Percentiles rank a stretch among this genome's conserved stretches.
phyloP scores from a whole-genome alignment of 2,113 vertebrate species.

The Hippoglossus stenolepis region DNA sequence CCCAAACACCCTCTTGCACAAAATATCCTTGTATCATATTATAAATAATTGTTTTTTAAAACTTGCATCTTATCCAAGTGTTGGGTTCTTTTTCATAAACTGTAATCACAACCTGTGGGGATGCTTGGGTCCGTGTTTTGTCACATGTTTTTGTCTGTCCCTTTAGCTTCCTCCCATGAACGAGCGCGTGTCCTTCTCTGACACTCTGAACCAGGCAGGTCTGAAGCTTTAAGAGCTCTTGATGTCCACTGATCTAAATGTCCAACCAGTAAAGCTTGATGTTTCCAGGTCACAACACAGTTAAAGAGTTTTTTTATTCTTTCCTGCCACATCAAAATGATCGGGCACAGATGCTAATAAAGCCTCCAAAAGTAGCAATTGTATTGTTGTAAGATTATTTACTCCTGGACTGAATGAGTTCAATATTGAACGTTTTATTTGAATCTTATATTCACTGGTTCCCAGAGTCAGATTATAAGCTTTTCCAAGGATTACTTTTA shows the following conservation, averaged over 20 bases:
- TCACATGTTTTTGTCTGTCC: not conserved
- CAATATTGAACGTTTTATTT: constrained; percentile 31
- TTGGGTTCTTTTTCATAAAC: constrained; percentile 42
- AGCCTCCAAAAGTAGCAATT: constrained; percentile 20
- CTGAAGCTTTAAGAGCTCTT: constrained; percentile 24
- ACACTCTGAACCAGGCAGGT: not conserved
- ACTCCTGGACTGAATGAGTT: constrained; percentile 8
- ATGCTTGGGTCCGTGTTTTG: constrained; percentile 11
- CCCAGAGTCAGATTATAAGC: not conserved
- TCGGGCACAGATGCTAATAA: constrained; percentile 13
- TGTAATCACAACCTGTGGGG: constrained; percentile 6
- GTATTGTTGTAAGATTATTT: not conserved
- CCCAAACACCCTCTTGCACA: constrained; percentile 95
- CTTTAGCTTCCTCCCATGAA: constrained; percentile 10
- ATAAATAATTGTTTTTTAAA: constrained; percentile 94
- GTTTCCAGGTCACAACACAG: constrained; percentile 37
- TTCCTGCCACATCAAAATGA: constrained; percentile 41
- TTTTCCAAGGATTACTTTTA: not conserved
- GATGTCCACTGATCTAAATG: constrained; percentile 20
- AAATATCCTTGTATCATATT: constrained; percentile 99
- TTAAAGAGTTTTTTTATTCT: constrained; percentile 26
- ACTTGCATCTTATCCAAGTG: constrained; percentile 57
- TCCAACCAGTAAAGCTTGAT: constrained; percentile 23
- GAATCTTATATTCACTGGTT: constrained; percentile 19
- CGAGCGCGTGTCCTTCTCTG: not conserved